phyloP scores from a whole-genome alignment of 2,113 vertebrate species.

The Erythrolamprus reginae region DNA sequence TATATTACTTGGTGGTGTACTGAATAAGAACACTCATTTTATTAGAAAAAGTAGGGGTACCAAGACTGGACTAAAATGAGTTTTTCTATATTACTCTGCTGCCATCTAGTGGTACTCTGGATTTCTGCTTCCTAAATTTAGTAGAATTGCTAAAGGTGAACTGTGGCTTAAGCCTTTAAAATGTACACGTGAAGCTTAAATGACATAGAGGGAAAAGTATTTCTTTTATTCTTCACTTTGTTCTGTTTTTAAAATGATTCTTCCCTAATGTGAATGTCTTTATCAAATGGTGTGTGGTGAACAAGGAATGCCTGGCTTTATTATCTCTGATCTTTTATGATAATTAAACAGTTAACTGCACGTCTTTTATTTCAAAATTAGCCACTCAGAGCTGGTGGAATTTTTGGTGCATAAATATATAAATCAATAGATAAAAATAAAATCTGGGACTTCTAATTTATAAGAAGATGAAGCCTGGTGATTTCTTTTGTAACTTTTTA shows the following conservation, averaged over 20 bases:
- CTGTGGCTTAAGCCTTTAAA: not conserved
- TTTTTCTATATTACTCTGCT: not conserved
- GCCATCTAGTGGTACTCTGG: not conserved
- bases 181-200: not conserved
- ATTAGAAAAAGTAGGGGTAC: not conserved
- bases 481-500: not conserved
- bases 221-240: not conserved
- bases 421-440: not conserved
- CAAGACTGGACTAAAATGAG: not conserved
- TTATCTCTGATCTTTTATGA: not conserved
- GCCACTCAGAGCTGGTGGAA: not conserved
- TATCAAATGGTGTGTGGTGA: accelerated
- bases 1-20: constrained; percentile 8
- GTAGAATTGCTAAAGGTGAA: not conserved
- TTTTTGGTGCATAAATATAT: not conserved
- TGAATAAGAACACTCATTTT: constrained; percentile 5
- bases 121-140: not conserved
- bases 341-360: not conserved
- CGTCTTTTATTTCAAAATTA: not conserved
- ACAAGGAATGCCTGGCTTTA: not conserved
- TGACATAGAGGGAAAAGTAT: not conserved
- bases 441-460: not conserved
- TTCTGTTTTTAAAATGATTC: not conserved
- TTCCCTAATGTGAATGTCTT: not conserved
- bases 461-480: not conserved